Conservation (phyloP, 2,888 invertebrate genomes). For the Melipona beecheii region DNA sequence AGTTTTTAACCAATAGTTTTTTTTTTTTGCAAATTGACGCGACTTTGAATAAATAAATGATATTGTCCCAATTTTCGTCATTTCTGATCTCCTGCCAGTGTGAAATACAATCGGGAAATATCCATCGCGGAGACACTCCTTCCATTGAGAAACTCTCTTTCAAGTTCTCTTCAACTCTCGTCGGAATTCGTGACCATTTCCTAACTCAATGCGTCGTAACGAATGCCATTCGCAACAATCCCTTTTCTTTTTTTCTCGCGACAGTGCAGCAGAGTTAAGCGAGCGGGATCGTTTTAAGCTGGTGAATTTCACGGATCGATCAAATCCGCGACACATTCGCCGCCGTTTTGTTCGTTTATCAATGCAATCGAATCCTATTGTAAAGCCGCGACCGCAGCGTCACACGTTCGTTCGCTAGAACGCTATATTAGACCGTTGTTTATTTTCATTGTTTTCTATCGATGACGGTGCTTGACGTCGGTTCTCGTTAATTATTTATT, state of each 20-base stretch:
- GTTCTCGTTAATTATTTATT: neutral
- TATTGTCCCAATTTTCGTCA: neutral
- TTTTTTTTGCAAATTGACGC: too few relatives aligned
- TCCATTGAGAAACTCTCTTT: neutral
- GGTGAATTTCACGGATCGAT: conserved; percentile 33
- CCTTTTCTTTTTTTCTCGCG: neutral
- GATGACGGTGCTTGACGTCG: neutral
- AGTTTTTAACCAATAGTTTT: too few relatives aligned
- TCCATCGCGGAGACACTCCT: neutral
- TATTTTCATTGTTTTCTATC: conserved; percentile 6
- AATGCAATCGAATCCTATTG: conserved; percentile 34
- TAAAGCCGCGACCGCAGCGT: neutral
- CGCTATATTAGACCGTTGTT: conserved; percentile 6
- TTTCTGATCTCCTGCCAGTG: too few relatives aligned
- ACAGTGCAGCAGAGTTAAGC: conserved; percentile 20
- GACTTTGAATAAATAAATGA: too few relatives aligned
- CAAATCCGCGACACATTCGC: conserved; percentile 6
- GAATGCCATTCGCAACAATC: conserved; percentile 8
- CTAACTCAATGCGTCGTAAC: conserved; percentile 26
- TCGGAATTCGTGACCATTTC: neutral
- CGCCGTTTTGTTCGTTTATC: conserved; percentile 31
- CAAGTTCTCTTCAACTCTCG: neutral
- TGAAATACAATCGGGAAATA: neutral
- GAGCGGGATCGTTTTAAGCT: conserved; percentile 27
- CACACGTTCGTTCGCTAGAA: conserved; percentile 8